Conservation (phyloP, 2,888 invertebrate species). For the Melanotus villosus region DNA sequence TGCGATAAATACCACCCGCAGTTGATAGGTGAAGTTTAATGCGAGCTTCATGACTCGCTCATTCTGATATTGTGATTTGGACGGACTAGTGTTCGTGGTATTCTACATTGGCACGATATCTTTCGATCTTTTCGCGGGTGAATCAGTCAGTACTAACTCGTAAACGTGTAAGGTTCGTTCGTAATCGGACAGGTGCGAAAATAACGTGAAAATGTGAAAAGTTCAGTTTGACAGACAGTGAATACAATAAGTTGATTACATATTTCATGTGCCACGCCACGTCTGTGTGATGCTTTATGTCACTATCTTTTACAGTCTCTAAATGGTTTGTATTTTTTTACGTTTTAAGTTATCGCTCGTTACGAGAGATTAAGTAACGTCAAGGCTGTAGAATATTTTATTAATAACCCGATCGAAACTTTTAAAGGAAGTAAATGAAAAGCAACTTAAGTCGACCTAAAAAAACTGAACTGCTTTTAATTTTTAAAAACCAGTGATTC, state of each 20-base stretch:
- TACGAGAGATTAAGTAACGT: no score
- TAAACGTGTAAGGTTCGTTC: conserved; percentile 16
- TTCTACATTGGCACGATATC: conserved; percentile 40
- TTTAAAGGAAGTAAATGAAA: no score
- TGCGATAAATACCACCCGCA: conserved; percentile 9
- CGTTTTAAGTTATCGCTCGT: no score
- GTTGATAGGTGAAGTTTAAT: conserved; percentile 11
- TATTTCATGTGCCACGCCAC: conserved; percentile 10
- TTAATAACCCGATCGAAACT: no score
- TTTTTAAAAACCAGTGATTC: no score
- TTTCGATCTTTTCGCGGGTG: conserved; percentile 40
- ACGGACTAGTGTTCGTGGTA: conserved; percentile 28
- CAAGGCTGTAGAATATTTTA: no score
- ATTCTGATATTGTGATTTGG: conserved; percentile 33
- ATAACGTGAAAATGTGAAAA: conserved; percentile 8
- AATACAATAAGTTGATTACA: neutral
- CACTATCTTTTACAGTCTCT: neutral
- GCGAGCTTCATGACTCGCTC: conserved; percentile 3
- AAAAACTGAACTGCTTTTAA: no score
- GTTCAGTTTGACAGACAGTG: conserved; percentile 9
- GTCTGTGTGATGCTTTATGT: neutral
- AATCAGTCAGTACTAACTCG: conserved; percentile 39
- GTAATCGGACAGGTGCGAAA: conserved; percentile 6
- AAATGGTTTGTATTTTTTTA: conserved; percentile 14
- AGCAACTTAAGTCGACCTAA: no score